Percentiles rank a stretch among this genome's conserved stretches.
Conservation (phyloP, 2,888 invertebrate species). For the Ennomos fuscantarius region DNA sequence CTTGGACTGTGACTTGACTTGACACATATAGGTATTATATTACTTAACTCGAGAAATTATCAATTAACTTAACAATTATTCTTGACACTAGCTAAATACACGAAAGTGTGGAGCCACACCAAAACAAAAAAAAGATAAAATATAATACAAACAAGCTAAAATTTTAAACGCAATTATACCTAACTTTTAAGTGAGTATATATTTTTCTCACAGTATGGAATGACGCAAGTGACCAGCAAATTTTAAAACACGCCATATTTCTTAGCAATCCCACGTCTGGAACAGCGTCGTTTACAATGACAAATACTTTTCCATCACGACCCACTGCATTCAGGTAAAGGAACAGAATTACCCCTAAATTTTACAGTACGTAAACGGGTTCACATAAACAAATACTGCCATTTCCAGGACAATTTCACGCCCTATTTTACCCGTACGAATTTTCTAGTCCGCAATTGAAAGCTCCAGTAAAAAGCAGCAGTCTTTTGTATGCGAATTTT, state of each 20-base stretch:
- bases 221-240: conserved; percentile 31
- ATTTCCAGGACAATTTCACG: conserved; percentile 78
- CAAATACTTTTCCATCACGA: conserved; percentile 60
- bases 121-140: no score
- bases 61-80: no score
- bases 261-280: conserved; percentile 40
- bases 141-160: no score
- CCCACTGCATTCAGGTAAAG: conserved; percentile 54
- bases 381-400: conserved; percentile 78
- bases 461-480: conserved; percentile 63
- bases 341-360: conserved; percentile 61
- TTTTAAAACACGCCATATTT: conserved; percentile 39
- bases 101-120: no score
- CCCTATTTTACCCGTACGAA: conserved; percentile 76
- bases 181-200: conserved; percentile 8
- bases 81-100: no score
- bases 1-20: no score
- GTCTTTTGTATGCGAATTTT: conserved; percentile 67
- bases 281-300: conserved; percentile 53
- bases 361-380: conserved; percentile 61
- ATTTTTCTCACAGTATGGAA: conserved; percentile 35
- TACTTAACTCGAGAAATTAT: no score
- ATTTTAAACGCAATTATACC: neutral
- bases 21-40: no score
- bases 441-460: conserved; percentile 72